Conservation (phyloP, 2,888 invertebrate genomes). For the Dryadula phaetusa region DNA sequence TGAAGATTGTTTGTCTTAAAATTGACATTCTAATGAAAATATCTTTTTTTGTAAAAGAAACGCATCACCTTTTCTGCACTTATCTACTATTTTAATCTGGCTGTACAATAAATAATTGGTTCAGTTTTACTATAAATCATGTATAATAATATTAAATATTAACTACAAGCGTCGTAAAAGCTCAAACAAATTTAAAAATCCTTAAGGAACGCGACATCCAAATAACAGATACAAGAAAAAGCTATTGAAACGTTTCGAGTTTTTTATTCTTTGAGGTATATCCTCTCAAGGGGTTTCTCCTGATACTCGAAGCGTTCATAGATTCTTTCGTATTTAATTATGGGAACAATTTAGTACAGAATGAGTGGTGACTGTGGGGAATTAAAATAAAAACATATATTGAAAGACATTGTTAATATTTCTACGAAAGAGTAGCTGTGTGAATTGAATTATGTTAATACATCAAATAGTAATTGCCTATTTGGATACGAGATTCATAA, state of each 20-base stretch:
- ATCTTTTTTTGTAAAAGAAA: no score
- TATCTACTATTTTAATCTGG: no score
- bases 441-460: slow-evolving; percentile 1
- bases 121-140: no score
- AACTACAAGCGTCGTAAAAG: background rate
- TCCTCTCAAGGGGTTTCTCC: background rate
- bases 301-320: slow-evolving; percentile 7
- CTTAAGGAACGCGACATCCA: background rate
- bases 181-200: background rate
- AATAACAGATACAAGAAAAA: slow-evolving; percentile 6
- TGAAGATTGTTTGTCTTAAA: no score
- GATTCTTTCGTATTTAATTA: slow-evolving; percentile 25
- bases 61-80: no score
- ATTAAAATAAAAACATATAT: slow-evolving; percentile 11
- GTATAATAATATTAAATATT: background rate
- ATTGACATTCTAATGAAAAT: no score
- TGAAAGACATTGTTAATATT: slow-evolving; percentile 1
- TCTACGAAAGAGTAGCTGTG: slow-evolving; percentile 1
- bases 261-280: slow-evolving; percentile 5
- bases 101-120: no score
- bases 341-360: slow-evolving; percentile 12
- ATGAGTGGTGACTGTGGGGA: slow-evolving; percentile 2
- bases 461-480: slow-evolving; percentile 4
- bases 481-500: slow-evolving; percentile 1
- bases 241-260: slow-evolving; percentile 9